Percentiles rank a stretch among this genome's conserved stretches.
Evolutionary conservation across 2,113 vertebrate genomes (phyloP).

Genomic region (Phylloscopus trochiloides): DNA sequence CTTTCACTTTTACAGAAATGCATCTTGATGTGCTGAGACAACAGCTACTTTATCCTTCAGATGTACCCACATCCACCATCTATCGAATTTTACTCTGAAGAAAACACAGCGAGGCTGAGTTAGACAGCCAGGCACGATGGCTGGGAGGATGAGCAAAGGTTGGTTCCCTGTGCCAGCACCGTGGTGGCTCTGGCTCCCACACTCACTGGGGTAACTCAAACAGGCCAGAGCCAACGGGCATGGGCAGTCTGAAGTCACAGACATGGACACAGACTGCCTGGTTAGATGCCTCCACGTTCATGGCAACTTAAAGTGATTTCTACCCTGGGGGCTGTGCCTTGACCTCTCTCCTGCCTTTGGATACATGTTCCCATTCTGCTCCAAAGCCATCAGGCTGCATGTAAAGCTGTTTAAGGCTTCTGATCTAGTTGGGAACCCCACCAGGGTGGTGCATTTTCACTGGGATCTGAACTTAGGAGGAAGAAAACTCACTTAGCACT

Average conservation of each 20-base stretch:
- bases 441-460: not conserved
- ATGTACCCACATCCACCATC: not conserved
- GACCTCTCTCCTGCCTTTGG: not conserved
- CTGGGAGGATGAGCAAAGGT: not conserved
- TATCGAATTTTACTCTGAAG: not conserved
- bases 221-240: accelerated
- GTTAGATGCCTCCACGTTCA: not conserved
- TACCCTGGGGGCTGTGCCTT: not conserved
- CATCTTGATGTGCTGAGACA: not conserved
- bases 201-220: accelerated
- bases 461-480: not conserved
- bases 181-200: not conserved
- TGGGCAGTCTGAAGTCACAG: not conserved
- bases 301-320: not conserved
- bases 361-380: not conserved
- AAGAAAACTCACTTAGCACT: not conserved
- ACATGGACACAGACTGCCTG: not conserved
- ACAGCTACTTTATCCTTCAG: not conserved
- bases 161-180: accelerated
- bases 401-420: not conserved
- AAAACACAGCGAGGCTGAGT: not conserved
- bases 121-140: not conserved
- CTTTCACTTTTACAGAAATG: not conserved
- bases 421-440: not conserved
- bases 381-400: not conserved